Base-by-base conservation (phyloP, 2,888 invertebrate species). In the Strigamia crassipes region DNA sequence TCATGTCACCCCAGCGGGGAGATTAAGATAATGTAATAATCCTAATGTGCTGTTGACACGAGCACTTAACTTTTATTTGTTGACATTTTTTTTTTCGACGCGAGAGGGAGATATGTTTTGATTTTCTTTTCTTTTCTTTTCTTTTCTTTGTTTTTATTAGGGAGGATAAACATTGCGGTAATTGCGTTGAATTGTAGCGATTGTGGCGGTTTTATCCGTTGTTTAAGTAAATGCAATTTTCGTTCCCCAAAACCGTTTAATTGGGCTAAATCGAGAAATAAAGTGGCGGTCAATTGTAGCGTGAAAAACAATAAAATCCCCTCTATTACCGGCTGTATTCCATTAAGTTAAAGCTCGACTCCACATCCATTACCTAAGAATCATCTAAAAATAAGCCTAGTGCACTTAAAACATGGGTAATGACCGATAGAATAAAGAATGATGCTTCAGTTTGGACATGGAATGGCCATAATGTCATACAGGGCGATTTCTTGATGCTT, bases 201-300 rank as follows among this genome's bases (percentile, higher is more conserved):
- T n/a, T n/a, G n/a, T n/a, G n/a, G n/a, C n/a, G n/a, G 46, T 46
- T 46, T 46, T 13, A 46, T 6, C 46, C 46, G 3, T 6, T 46
- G 46, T 46, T 46, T 46, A 15, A 46, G 13, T 46, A 46, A 46
- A 46, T 46, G 46, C 46, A 46, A 46, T 46, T 46, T 46, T 46
- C 46, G n/a, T 15, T 13, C 46, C 6, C 46, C 46, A 10, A 46
- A 46, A 46, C 61, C 61, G 8, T 61, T 61, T 61, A 61, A 61
- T 61, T 61, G 61, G 18, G 10, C 61, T 61, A 61, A 61, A 61
- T 61, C 61, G 61, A 61, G 61, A 61, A 61, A 61, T 61, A 61
- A 61, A 61, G 61, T 61, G 61, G 61, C 61, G 61, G 61, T 61
- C 61, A 61, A 61, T 61, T 61, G 61, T 61, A 61, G 61, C 61